Percentiles rank a stretch among this genome's conserved stretches.
Conservation (phyloP, 2,888 invertebrate species). For the Microctonus aethiopoides region DNA sequence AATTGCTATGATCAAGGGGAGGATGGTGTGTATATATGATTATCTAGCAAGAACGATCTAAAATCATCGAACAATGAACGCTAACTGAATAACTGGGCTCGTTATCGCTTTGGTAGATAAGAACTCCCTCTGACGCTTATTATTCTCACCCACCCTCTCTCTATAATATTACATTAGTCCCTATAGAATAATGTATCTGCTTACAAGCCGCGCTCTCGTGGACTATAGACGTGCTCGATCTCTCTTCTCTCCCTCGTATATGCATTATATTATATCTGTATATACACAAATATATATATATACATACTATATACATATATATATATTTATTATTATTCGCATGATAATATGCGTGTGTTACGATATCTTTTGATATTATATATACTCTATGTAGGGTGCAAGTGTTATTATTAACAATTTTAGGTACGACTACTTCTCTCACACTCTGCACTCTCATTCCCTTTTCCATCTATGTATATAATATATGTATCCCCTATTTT, state of each 20-base stretch:
- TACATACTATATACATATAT: background rate
- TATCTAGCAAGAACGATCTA: constrained; percentile 53
- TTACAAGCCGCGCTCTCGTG: constrained; percentile 45
- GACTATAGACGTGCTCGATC: constrained; percentile 38
- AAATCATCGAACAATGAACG: constrained; percentile 64
- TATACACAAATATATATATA: background rate
- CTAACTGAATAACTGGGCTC: constrained; percentile 64
- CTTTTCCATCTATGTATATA: background rate
- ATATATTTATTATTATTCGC: constrained; percentile 57
- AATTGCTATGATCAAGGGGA: constrained; percentile 21
- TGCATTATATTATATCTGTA: too few species aligned
- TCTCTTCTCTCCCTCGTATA: constrained; percentile 17
- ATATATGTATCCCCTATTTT: background rate
- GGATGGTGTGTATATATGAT: constrained; percentile 53
- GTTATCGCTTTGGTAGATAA: constrained; percentile 57
- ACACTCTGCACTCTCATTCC: constrained; percentile 15
- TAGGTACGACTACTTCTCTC: constrained; percentile 38
- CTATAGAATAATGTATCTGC: constrained; percentile 62
- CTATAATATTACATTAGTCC: constrained; percentile 62
- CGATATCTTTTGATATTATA: constrained; percentile 45
- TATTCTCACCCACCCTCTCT: constrained; percentile 41
- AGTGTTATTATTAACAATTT: constrained; percentile 66
- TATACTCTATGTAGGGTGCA: constrained; percentile 47
- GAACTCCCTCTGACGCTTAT: constrained; percentile 39
- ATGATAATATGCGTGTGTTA: constrained; percentile 62